Base-by-base conservation (phyloP, 2,888 invertebrate species). In the Habroteleia sp. region DNA sequence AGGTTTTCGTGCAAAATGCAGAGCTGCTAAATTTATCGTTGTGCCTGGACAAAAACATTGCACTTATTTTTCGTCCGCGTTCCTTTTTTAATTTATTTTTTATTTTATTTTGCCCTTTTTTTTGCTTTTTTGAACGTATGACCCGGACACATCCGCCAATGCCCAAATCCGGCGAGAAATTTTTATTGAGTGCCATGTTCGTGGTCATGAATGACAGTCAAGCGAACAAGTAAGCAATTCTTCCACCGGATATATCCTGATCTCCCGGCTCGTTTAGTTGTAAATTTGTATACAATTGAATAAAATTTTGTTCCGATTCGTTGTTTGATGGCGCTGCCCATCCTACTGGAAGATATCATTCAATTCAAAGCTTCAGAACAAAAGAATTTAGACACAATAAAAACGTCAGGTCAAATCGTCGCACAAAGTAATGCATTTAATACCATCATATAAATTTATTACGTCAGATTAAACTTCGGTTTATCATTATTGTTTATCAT, bases 1-100 rank as follows among this genome's bases (percentile, higher is more conserved):
- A 85, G 86, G 83, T 87, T 87, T 85, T 82, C 80, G 82, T 79
- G 82, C 80, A 82, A 84, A 86, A 84, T 82, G 82, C 83, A 77
- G 78, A 68, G 69, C 80, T 75, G 71, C 77, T 74, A 81, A 87
- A 87, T 87, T 87, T 86, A 87, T 87, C 77, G 84, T 80, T 58
- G 65, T 76, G 69, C 77, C 44, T 31, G 74, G 77, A 80, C 82
- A 84, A 69, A 60, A 68, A 69, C 56, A 48, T 46, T 56, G 56
- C 66, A 56, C 58, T 72, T 72, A 52, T 63, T 65, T 56, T 63
- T 31, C 48, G 41, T 37, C 5, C 58, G 17, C 11, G 37, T 13
- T 39, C 16, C 29, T 62, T 69, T 63, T 56, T 52, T 11, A 39
- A 33, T 10, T 54, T 50, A 41, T 68, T 58, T 50, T 16, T 25